Percentiles rank a stretch among this genome's conserved stretches.
Conservation (phyloP, 2,797 vertebrate genomes). For the Gorsachius magnificus region DNA sequence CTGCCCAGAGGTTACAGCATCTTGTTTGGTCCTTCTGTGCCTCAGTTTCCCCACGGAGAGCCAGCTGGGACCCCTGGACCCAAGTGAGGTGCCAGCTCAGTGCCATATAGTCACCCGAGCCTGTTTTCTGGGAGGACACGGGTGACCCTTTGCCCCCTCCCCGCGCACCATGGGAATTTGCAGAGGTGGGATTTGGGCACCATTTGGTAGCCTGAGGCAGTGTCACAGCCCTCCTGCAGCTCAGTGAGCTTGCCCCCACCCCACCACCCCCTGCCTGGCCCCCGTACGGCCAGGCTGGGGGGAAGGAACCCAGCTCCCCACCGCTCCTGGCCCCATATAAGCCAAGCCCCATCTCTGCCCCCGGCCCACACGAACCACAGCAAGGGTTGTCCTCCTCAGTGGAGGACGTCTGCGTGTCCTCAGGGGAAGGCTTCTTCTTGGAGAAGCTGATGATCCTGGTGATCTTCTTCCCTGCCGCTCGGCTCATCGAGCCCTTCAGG, state of each 20-base stretch:
- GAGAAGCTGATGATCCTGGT: slow-evolving; percentile 97
- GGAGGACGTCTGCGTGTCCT: slow-evolving; percentile 79
- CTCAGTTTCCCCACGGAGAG: neutral
- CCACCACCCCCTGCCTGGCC: accelerated
- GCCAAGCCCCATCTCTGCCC: accelerated
- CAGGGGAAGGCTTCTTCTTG: slow-evolving; percentile 88
- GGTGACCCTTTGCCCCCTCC: neutral
- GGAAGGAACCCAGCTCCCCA: neutral
- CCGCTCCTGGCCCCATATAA: accelerated
- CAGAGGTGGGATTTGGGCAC: neutral
- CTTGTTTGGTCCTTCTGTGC: neutral
- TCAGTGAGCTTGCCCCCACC: accelerated
- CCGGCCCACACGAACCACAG: slow-evolving; percentile 79
- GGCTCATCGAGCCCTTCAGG: slow-evolving; percentile 93
- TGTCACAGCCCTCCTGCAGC: neutral
- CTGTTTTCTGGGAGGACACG: neutral
- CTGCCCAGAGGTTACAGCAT: neutral
- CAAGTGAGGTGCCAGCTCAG: neutral
- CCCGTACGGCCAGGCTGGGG: accelerated
- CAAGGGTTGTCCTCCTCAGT: slow-evolving; percentile 87
- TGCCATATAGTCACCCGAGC: neutral
- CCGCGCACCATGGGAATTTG: accelerated
- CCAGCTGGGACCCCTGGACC: neutral
- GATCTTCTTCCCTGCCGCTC: slow-evolving; percentile 94
- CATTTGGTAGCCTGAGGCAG: neutral